These are phyloP conservation scores for Drosophila buzzatii DNA, from an alignment of 2,888 invertebrate genomes.

Conservation along the genomic window DNA sequence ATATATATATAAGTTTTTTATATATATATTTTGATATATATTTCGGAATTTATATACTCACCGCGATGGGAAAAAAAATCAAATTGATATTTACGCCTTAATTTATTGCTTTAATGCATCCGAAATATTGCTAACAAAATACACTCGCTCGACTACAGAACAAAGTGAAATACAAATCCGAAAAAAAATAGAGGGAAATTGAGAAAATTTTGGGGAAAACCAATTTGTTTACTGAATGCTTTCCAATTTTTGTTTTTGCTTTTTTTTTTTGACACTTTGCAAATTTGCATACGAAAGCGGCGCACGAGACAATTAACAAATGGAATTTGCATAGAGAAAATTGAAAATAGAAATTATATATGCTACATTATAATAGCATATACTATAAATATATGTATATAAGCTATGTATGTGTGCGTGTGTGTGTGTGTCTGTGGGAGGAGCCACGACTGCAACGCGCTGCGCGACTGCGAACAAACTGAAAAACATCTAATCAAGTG, in stretches of 20 bases:
- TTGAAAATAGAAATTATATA: slow-evolving; percentile 26
- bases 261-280: slow-evolving; percentile 41
- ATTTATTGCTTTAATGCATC: slow-evolving; percentile 56
- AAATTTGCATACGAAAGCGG: slow-evolving; percentile 45
- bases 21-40: not conserved
- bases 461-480: slow-evolving; percentile 52
- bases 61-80: slow-evolving; percentile 40
- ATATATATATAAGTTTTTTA: not conserved
- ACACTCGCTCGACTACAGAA: slow-evolving; percentile 16
- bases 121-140: slow-evolving; percentile 36
- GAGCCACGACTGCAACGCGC: slow-evolving; percentile 50
- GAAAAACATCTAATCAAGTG: slow-evolving; percentile 51
- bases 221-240: slow-evolving; percentile 28
- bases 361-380: not conserved
- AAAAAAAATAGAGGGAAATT: not conserved
- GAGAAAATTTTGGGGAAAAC: slow-evolving; percentile 5
- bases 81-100: slow-evolving; percentile 58
- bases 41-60: slow-evolving; percentile 31
- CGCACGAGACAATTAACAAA: slow-evolving; percentile 53
- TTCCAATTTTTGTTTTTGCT: not conserved
- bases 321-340: slow-evolving; percentile 41
- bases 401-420: not conserved
- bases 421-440: slow-evolving; percentile 10
- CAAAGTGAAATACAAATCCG: not conserved
- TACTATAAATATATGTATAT: not conserved